Evolutionary conservation across 2,113 vertebrate species (phyloP).

Genomic region (Scomber colias): DNA sequence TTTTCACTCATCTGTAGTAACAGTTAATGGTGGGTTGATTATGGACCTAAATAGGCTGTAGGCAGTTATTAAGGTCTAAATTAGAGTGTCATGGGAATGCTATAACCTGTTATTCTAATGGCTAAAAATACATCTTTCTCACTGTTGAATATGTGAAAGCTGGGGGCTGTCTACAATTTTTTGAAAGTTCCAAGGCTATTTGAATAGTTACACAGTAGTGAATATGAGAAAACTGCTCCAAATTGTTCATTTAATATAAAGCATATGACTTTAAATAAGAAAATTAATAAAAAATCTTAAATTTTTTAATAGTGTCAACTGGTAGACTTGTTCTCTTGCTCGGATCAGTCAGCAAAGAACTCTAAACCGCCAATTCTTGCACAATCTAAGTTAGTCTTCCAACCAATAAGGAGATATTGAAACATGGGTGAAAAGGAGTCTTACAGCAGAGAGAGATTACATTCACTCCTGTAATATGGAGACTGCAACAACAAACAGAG

Average conservation of each 20-base stretch:
- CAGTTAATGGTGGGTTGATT: slow-evolving; percentile 44
- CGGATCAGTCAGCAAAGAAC: not conserved
- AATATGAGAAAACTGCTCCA: too few species aligned
- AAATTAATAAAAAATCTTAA: not conserved
- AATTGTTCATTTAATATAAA: too few species aligned
- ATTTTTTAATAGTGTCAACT: not conserved
- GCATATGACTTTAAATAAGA: not conserved
- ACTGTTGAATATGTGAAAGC: slow-evolving; percentile 15
- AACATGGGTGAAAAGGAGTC: slow-evolving; percentile 15
- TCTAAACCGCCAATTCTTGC: slow-evolving; percentile 14
- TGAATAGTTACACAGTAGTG: too few species aligned
- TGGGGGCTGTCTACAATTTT: slow-evolving; percentile 28
- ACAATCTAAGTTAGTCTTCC: slow-evolving; percentile 10
- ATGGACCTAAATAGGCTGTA: slow-evolving; percentile 45
- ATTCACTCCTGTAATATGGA: slow-evolving; percentile 46
- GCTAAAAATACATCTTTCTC: slow-evolving; percentile 14
- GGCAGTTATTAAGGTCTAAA: slow-evolving; percentile 54
- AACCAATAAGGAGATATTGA: slow-evolving; percentile 42
- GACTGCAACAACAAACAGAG: slow-evolving; percentile 66
- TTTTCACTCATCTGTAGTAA: slow-evolving; percentile 15
- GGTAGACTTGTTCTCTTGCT: slow-evolving; percentile 2
- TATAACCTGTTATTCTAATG: slow-evolving; percentile 52
- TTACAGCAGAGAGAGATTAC: slow-evolving; percentile 27
- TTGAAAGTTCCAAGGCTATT: not conserved
- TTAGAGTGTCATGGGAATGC: slow-evolving; percentile 54